Conservation (phyloP, 2,797 vertebrate species). For the Pachyuromys duprasi region DNA sequence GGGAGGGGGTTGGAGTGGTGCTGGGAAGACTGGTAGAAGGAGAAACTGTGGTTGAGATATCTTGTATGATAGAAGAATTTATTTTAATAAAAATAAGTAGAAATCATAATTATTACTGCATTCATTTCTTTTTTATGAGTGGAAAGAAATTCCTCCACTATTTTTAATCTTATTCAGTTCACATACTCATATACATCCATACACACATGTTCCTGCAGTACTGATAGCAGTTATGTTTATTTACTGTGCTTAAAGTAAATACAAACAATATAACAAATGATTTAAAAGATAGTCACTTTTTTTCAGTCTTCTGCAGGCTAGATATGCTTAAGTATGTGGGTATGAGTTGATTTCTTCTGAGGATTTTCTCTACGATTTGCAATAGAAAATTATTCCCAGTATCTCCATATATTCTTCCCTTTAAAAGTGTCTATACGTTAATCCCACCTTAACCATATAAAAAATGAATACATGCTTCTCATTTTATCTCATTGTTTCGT, state of each 20-base stretch:
- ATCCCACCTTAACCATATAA: neutral
- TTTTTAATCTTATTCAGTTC: neutral
- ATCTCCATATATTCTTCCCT: neutral
- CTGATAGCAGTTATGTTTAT: neutral
- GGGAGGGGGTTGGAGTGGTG: fast-evolving
- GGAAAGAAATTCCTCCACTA: neutral
- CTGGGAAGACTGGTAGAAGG: neutral
- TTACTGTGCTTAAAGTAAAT: neutral
- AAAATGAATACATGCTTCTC: neutral
- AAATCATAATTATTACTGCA: neutral
- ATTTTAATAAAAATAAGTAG: neutral
- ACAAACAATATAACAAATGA: neutral
- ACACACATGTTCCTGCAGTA: too few relatives aligned
- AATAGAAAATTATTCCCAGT: too few relatives aligned
- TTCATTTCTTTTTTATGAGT: neutral
- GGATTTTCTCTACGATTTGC: neutral
- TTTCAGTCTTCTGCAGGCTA: fast-evolving
- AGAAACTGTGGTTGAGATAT: neutral
- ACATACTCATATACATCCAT: neutral
- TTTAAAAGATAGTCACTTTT: neutral
- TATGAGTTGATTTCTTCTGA: neutral
- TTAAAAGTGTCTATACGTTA: fast-evolving
- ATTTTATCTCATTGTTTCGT: neutral
- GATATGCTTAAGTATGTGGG: neutral
- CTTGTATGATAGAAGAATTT: neutral